Percentiles rank a stretch among this genome's conserved stretches.
phyloP scores from a whole-genome alignment of 2,888 invertebrate genomes.

The Xestia ashworthii region DNA sequence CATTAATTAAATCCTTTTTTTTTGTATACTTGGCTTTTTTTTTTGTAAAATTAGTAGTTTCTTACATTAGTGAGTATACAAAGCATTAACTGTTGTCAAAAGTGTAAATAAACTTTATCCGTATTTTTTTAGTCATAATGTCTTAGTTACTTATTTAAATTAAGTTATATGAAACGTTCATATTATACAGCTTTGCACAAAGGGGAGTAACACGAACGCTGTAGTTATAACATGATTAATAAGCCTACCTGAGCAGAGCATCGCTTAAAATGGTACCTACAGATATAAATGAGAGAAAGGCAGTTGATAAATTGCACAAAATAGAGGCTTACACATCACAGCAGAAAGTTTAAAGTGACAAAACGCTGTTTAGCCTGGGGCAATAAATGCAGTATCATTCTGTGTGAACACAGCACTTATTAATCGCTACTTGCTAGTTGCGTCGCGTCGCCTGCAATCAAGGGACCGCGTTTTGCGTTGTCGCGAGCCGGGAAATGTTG shows the following conservation, averaged over 20 bases:
- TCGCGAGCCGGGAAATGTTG: slow-evolving; percentile 22
- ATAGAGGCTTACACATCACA: slow-evolving; percentile 48
- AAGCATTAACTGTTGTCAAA: background rate
- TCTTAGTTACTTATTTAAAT: slow-evolving; percentile 9
- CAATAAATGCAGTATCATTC: slow-evolving; percentile 64
- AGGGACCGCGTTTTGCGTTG: slow-evolving; percentile 32
- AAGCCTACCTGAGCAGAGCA: slow-evolving; percentile 32
- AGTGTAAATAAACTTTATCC: background rate
- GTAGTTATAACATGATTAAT: slow-evolving; percentile 35
- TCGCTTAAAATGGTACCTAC: slow-evolving; percentile 5
- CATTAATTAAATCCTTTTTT: background rate
- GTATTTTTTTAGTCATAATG: background rate
- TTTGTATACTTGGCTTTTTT: too few species aligned
- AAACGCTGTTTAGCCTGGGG: slow-evolving; percentile 53
- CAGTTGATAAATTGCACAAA: slow-evolving; percentile 55
- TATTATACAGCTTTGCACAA: background rate
- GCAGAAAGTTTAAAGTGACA: slow-evolving; percentile 55
- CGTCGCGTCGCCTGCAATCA: slow-evolving; percentile 57
- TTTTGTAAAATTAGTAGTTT: background rate
- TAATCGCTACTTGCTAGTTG: slow-evolving; percentile 51
- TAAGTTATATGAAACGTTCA: slow-evolving; percentile 13
- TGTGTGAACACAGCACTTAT: slow-evolving; percentile 64
- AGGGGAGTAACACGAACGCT: slow-evolving; percentile 3
- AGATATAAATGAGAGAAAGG: slow-evolving; percentile 47
- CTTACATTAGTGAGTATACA: background rate